A percentile compares a stretch with the other conserved stretches of the same genome.
These are phyloP conservation scores for Thumatha senex DNA, from an alignment of 2,888 invertebrate species.

Conservation along the genomic window DNA sequence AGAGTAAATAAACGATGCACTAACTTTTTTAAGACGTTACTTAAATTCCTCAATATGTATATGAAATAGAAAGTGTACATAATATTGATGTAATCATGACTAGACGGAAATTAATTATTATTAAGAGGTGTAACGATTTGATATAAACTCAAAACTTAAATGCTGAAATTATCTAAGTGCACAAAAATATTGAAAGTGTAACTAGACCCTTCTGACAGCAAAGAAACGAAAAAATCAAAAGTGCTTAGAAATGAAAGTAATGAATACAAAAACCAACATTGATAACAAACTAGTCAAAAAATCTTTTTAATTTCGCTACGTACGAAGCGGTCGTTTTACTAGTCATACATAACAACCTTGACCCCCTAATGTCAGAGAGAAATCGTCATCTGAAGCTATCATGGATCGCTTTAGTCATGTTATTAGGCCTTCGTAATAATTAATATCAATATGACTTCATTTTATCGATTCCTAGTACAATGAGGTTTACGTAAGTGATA, in stretches of 20 bases:
- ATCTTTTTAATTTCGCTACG: not conserved
- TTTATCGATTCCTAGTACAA: conserved; percentile 10
- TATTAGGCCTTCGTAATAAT: conserved; percentile 29
- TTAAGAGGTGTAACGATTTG: conserved; percentile 30
- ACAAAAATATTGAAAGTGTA: conserved; percentile 30
- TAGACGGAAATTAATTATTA: conserved; percentile 30
- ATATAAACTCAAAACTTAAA: conserved; percentile 17
- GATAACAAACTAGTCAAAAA: not conserved
- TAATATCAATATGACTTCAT: conserved; percentile 30
- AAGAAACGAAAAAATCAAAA: not conserved
- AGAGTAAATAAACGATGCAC: conserved; percentile 58
- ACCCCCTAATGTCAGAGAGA: conserved; percentile 64
- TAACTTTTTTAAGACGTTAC: conserved; percentile 38
- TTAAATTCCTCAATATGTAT: conserved; percentile 35
- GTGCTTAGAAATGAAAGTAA: too few relatives aligned
- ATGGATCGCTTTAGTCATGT: conserved; percentile 37
- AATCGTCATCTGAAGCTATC: conserved; percentile 65
- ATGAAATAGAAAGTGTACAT: conserved; percentile 38
- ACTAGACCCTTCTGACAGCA: not conserved
- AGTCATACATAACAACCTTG: conserved; percentile 62
- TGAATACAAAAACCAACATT: too few relatives aligned
- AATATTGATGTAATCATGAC: conserved; percentile 33
- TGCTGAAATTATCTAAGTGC: conserved; percentile 29
- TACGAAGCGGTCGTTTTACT: conserved; percentile 3
- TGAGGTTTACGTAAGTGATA: conserved; percentile 21